These are phyloP conservation scores for Cyclargus thomasi DNA, from an alignment of 1,140 invertebrate genomes.

Conservation along the genomic window DNA sequence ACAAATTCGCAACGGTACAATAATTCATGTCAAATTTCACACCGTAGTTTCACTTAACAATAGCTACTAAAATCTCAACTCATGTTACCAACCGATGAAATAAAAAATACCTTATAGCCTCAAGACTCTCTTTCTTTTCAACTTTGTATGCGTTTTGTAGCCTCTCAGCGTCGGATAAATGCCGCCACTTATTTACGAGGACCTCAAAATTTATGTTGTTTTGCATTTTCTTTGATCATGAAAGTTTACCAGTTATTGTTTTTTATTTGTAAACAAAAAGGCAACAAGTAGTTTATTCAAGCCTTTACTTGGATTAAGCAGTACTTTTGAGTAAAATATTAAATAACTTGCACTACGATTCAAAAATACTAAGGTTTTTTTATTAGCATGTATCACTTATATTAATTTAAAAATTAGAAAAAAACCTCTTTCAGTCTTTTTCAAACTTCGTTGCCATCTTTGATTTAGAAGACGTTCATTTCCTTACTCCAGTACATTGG, in stretches of 20 bases:
- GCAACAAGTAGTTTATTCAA: neutral
- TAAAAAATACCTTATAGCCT: constrained; percentile 45
- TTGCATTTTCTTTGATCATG: constrained; percentile 52
- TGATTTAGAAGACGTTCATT: neutral
- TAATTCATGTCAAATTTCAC: constrained; percentile 27
- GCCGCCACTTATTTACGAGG: constrained; percentile 61
- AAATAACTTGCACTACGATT: neutral
- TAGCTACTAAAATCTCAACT: constrained; percentile 28
- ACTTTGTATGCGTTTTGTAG: constrained; percentile 20
- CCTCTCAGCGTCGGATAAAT: constrained; percentile 42
- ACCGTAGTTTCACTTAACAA: constrained; percentile 31
- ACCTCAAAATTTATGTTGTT: constrained; percentile 60
- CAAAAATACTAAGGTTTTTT: neutral
- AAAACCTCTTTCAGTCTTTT: neutral
- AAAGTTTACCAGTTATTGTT: constrained; percentile 40
- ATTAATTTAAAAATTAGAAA: neutral
- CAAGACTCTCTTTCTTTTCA: constrained; percentile 37
- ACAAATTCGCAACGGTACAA: neutral
- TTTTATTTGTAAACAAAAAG: constrained; percentile 22
- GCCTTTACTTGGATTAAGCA: no score
- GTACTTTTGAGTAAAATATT: no score
- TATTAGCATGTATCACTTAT: neutral
- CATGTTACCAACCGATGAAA: constrained; percentile 26
- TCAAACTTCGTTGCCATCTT: constrained; percentile 5
- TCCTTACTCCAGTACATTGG: no score